These are phyloP conservation scores for Chaetodon auriga DNA, from an alignment of 2,113 vertebrate species.

Conservation along the genomic window DNA sequence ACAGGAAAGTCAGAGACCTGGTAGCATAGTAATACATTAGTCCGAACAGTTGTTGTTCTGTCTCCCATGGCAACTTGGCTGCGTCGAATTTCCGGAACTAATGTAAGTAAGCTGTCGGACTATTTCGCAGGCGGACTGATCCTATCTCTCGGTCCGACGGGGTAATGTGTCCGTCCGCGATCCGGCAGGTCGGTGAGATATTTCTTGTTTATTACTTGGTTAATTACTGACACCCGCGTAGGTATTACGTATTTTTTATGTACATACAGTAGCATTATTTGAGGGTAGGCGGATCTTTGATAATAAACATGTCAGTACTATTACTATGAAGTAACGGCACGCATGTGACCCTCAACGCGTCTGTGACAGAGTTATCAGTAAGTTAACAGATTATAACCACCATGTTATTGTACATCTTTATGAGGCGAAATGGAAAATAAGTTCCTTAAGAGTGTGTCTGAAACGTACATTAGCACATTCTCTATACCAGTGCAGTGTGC, in stretches of 20 bases:
- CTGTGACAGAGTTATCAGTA: too few species aligned
- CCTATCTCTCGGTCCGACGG: neutral
- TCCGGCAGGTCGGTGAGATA: slow-evolving; percentile 36
- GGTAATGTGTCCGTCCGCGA: slow-evolving; percentile 22
- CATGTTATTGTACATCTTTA: neutral
- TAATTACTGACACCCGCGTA: accelerated
- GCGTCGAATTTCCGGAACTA: slow-evolving; percentile 47
- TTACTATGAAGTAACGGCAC: too few species aligned
- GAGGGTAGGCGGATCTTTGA: neutral
- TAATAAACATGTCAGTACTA: neutral
- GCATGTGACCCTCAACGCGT: slow-evolving; percentile 10
- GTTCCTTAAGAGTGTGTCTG: neutral
- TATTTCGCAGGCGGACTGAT: slow-evolving; percentile 54
- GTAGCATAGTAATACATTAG: too few species aligned
- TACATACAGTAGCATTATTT: neutral
- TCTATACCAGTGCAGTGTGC: neutral
- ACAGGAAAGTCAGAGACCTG: too few species aligned
- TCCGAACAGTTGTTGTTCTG: neutral
- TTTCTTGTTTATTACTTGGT: neutral
- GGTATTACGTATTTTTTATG: neutral
- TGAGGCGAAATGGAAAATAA: neutral
- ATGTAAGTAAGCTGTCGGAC: neutral
- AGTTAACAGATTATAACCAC: neutral
- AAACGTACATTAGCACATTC: neutral
- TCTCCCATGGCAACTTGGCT: neutral